These are phyloP conservation scores for Schlechtendalia chinensis DNA, from an alignment of 1,140 invertebrate species.

Conservation along the genomic window DNA sequence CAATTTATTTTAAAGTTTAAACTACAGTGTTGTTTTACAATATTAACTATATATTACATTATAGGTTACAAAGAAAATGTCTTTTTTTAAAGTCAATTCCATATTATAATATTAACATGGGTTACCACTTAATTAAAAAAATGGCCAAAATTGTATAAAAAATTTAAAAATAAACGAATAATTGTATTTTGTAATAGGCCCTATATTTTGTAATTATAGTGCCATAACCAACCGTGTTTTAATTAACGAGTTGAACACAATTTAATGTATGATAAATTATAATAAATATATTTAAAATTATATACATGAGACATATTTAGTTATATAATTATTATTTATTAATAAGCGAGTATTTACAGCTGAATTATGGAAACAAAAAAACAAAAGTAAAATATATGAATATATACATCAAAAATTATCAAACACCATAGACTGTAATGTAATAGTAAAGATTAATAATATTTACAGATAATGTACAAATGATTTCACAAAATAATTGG, in stretches of 20 bases:
- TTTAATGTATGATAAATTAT: conserved; percentile 20
- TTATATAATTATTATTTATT: no score
- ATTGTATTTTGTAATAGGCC: conserved; percentile 39
- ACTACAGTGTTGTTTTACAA: neutral
- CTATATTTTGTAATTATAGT: conserved; percentile 48
- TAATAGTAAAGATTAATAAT: no score
- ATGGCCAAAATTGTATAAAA: conserved; percentile 39
- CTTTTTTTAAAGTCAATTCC: conserved; percentile 13
- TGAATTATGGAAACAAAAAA: neutral
- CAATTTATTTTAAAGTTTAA: conserved; percentile 23
- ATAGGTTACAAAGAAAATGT: no score
- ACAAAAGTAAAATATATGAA: neutral
- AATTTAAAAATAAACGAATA: conserved; percentile 25
- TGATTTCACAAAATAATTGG: conserved; percentile 38
- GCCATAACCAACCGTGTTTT: conserved; percentile 33
- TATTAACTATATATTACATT: no score
- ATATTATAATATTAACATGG: conserved; percentile 37
- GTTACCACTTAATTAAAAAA: conserved; percentile 40
- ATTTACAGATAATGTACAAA: conserved; percentile 34
- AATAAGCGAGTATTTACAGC: neutral
- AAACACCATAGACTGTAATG: no score
- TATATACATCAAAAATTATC: neutral
- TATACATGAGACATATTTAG: neutral
- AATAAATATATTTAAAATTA: conserved; percentile 41
- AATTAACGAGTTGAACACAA: neutral